A percentile compares a stretch with the other conserved stretches of the same genome.
Evolutionary conservation across 2,797 vertebrate genomes (phyloP).

Genomic region (Cossypha dichroa): DNA sequence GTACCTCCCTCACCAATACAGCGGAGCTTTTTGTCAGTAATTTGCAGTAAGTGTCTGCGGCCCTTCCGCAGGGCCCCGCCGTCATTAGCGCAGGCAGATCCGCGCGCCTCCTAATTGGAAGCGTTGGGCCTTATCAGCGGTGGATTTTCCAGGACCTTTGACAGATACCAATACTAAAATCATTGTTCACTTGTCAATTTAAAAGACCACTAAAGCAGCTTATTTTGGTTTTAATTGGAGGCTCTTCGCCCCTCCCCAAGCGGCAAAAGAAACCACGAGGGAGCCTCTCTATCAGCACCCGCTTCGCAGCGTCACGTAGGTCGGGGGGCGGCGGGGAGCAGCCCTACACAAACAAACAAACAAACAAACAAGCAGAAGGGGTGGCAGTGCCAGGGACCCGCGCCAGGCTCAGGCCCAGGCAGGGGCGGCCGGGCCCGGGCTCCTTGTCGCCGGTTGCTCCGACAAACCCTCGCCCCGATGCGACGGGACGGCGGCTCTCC

Average conservation of each 20-base stretch:
- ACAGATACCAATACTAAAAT: constrained; percentile 99
- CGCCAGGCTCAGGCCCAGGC: not conserved
- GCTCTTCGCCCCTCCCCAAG: constrained; percentile 80
- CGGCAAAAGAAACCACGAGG: constrained; percentile 55
- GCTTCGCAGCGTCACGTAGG: constrained; percentile 70
- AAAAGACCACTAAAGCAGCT: constrained; percentile 98
- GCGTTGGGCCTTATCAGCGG: constrained; percentile 99
- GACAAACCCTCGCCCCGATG: not conserved
- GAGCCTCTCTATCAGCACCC: constrained; percentile 24
- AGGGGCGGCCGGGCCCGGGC: not conserved
- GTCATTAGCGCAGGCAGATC: constrained; percentile 96
- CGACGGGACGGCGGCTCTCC: constrained; percentile 27
- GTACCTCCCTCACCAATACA: constrained; percentile 93
- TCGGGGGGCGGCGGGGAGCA: constrained; percentile 57
- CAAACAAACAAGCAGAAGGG: not conserved
- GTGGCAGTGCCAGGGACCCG: not conserved
- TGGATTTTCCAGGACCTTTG: constrained; percentile 98
- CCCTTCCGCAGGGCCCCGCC: constrained; percentile 91
- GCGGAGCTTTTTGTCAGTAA: constrained; percentile 96
- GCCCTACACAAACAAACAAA: constrained; percentile 59
- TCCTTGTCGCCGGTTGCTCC: not conserved
- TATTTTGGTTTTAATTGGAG: constrained; percentile 98
- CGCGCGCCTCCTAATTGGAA: constrained; percentile 96
- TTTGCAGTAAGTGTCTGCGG: constrained; percentile 97
- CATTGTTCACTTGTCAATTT: constrained; percentile 99